Conservation (phyloP, 2,888 invertebrate species). For the Cheiracanthium punctorium region DNA sequence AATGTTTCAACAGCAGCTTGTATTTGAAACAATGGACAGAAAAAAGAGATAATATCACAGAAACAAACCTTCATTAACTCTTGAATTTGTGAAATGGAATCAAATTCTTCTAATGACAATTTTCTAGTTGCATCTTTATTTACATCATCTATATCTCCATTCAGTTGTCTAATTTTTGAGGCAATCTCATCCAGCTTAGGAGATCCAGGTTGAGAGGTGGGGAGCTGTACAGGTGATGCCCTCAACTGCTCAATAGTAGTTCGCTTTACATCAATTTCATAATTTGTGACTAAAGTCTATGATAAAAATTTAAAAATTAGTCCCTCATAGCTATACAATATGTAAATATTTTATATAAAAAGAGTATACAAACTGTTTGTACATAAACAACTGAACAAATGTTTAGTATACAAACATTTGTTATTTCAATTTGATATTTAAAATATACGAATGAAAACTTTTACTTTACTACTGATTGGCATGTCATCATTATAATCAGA, state of each 20-base stretch:
- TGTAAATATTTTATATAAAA: too few species aligned
- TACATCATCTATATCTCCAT: slow-evolving; percentile 30
- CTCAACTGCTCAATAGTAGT: slow-evolving; percentile 58
- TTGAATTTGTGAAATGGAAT: slow-evolving; percentile 26
- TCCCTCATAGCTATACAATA: too few species aligned
- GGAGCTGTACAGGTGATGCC: slow-evolving; percentile 66
- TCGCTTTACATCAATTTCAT: slow-evolving; percentile 63
- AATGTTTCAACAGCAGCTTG: too few species aligned
- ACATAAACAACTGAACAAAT: too few species aligned
- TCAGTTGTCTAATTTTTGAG: slow-evolving; percentile 33
- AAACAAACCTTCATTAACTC: slow-evolving; percentile 31
- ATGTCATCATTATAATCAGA: too few species aligned
- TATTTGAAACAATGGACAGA: too few species aligned
- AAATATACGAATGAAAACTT: too few species aligned
- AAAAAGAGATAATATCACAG: too few species aligned
- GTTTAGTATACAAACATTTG: too few species aligned
- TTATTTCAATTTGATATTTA: too few species aligned
- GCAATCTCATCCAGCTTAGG: slow-evolving; percentile 54
- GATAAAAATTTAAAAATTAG: not conserved
- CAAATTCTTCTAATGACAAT: slow-evolving; percentile 26
- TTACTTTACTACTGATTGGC: too few species aligned
- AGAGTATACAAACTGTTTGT: too few species aligned
- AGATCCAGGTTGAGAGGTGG: slow-evolving; percentile 62
- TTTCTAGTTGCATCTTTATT: slow-evolving; percentile 15
- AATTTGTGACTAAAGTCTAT: slow-evolving; percentile 42